These are phyloP conservation scores for Drosophila birchii DNA, from an alignment of 2,888 invertebrate genomes.

Conservation along the genomic window DNA sequence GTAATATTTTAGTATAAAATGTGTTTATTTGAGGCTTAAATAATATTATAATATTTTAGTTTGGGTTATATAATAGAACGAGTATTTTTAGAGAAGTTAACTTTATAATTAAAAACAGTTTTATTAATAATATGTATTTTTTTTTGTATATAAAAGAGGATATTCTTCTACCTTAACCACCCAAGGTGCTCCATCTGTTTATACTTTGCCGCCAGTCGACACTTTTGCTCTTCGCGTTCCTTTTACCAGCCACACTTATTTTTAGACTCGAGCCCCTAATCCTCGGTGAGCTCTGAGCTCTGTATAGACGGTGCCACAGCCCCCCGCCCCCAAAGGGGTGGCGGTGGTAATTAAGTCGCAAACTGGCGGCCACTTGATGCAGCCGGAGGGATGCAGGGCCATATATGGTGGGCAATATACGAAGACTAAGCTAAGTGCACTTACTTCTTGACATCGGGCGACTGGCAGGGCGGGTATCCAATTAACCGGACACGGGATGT, in stretches of 20 bases:
- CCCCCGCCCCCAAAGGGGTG: not conserved
- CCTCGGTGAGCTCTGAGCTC: constrained; percentile 20
- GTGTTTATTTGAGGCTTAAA: not conserved
- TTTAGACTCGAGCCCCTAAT: constrained; percentile 40
- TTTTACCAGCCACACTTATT: constrained; percentile 30
- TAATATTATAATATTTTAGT: not conserved
- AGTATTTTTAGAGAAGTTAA: not conserved
- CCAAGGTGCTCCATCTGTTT: constrained; percentile 7
- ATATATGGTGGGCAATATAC: constrained; percentile 8
- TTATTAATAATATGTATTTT: not conserved
- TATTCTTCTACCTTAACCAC: not conserved
- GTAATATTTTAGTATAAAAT: too few relatives aligned
- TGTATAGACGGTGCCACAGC: constrained; percentile 1
- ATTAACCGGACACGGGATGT: constrained; percentile 69
- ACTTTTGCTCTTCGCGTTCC: constrained; percentile 26
- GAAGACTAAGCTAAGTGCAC: constrained; percentile 53
- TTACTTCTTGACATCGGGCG: constrained; percentile 84
- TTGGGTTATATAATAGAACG: not conserved
- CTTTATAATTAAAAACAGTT: not conserved
- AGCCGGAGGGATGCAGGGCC: not conserved
- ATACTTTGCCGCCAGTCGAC: constrained; percentile 14
- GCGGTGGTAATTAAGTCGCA: constrained; percentile 39
- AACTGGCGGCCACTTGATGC: constrained; percentile 37
- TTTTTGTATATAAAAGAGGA: not conserved
- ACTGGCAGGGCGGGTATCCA: constrained; percentile 73